Conservation (phyloP, 2,113 vertebrate genomes). For the Chinchilla lanigera region DNA sequence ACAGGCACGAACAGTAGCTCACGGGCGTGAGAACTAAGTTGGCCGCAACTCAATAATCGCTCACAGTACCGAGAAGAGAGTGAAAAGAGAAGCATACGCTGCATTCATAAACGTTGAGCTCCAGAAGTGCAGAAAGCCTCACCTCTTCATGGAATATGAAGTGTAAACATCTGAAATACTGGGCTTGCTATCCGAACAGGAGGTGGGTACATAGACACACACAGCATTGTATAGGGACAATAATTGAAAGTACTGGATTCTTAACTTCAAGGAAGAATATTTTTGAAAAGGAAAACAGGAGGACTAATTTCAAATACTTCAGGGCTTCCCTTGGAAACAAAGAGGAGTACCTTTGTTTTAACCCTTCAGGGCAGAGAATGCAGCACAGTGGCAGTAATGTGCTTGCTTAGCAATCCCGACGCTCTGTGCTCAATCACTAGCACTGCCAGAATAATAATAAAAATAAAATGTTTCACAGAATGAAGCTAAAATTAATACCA, state of each 20-base stretch:
- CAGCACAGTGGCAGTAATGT: background rate
- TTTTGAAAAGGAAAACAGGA: background rate
- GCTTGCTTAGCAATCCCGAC: too few relatives aligned
- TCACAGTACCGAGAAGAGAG: background rate
- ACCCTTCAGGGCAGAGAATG: background rate
- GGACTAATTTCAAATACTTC: background rate
- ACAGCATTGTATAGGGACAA: background rate
- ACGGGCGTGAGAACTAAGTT: constrained; percentile 34
- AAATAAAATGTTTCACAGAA: background rate
- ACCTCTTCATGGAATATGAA: background rate
- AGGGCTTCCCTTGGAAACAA: background rate
- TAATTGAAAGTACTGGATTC: background rate
- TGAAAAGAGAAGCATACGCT: constrained; percentile 15
- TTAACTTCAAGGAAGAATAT: background rate
- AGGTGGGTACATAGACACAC: background rate
- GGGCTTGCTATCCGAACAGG: background rate
- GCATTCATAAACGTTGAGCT: background rate
- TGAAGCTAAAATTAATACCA: background rate
- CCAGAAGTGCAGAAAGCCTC: background rate
- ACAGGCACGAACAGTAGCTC: background rate
- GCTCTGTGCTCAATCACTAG: background rate
- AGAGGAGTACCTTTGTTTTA: background rate
- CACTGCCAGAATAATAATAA: background rate
- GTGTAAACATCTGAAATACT: background rate
- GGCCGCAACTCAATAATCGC: background rate